Base-by-base conservation (phyloP, 1,140 invertebrate genomes). In the Cataglyphis hispanica region DNA sequence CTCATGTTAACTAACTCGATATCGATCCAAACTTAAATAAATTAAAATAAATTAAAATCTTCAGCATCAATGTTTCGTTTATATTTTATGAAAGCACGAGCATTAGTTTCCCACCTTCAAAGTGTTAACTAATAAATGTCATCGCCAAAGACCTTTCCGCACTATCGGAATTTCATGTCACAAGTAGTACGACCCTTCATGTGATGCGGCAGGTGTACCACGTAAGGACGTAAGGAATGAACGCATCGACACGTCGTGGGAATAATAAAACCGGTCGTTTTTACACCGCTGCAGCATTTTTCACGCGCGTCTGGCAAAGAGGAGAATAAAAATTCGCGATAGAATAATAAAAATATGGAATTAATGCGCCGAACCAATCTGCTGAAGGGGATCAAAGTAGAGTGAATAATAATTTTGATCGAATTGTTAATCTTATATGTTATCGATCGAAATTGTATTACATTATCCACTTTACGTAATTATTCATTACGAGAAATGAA, bases 141-240 rank as follows among this genome's bases (percentile, higher is more conserved):
- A 34, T 43, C 67, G 77, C 5, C 77, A 27, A 60, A 56, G 56
- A 72, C 25, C 27, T 58, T 58, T 43, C 25, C 31, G 7, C 37
- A n/a, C 53, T 72, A 46, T 16, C 43, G 53, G 50, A 88, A 60
- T 86, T 75, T 84, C 50, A 58, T 63, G 43, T 50, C 46, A 50
- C 78, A 90, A 90, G 89, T 90, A 85, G 72, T 89, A 90, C 64
- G 76, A 76, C 56, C 27, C 50, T 46, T 72, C 31, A 50, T 89
- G 63, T 60, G 75, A 67, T 50, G 78, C 78, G 89, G 81, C 89
- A 90, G 88, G 85, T 90, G 89, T 84, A 74, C 43, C 27, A 63
- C 22, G 46, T 63, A 67, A 60, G 83, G 70, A 63, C 22, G 46
- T 63, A 67, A 60, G 83, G 70, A 86, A 76, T 70, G 31, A 67